A percentile compares a stretch with the other conserved stretches of the same genome.
phyloP scores from a whole-genome alignment of 1,140 invertebrate genomes.

The Phymorhynchus buccinoides region DNA sequence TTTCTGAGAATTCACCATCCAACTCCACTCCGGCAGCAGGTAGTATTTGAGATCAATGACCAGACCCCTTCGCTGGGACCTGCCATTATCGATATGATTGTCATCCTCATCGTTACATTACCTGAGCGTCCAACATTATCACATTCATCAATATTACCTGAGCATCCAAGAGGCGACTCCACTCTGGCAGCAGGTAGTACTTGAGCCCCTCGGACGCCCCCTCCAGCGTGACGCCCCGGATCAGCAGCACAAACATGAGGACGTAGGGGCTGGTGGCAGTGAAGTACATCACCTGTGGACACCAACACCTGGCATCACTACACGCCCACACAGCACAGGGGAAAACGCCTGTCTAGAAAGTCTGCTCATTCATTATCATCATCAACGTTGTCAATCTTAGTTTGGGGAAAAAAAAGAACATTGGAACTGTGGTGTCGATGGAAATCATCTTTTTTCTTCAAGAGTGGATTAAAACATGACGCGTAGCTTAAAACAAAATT shows the following conservation, averaged over 20 bases:
- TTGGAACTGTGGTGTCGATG: conserved; percentile 28
- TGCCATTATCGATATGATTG: too few relatives aligned
- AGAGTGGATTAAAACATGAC: not conserved
- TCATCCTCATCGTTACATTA: too few relatives aligned
- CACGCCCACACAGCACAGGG: not conserved
- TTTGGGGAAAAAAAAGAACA: not conserved
- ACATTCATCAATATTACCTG: conserved; percentile 59
- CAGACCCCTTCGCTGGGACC: too few relatives aligned
- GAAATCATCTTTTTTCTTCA: conserved; percentile 16
- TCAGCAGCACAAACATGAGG: conserved; percentile 74
- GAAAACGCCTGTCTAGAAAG: conserved; percentile 24
- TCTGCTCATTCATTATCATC: not conserved
- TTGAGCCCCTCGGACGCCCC: conserved; percentile 74
- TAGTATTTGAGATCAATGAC: too few relatives aligned
- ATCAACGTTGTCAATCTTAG: not conserved
- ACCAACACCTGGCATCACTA: too few relatives aligned
- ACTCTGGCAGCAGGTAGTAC: conserved; percentile 91
- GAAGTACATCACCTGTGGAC: conserved; percentile 70
- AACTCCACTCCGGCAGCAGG: too few relatives aligned
- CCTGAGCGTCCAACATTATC: too few relatives aligned
- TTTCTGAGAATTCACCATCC: too few relatives aligned
- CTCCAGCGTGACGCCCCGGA: conserved; percentile 74
- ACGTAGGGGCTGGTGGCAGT: conserved; percentile 76
- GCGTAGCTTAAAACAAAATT: not conserved
- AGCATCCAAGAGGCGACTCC: conserved; percentile 72